Evolutionary conservation across 2,888 invertebrate species (phyloP).

Genomic region (Drosophila formosana): DNA sequence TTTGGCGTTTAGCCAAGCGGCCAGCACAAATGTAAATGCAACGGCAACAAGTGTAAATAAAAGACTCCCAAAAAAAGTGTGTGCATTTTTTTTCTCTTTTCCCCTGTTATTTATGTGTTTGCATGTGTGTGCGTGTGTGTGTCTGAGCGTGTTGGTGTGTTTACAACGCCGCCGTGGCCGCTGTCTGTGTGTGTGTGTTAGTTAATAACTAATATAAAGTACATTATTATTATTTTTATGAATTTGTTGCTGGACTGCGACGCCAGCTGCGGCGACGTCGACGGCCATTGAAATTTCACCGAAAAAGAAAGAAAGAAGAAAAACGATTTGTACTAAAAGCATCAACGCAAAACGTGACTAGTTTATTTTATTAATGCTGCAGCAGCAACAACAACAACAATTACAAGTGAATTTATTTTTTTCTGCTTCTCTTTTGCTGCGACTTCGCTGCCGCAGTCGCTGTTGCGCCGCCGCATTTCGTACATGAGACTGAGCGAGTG

Average conservation of each 20-base stretch:
- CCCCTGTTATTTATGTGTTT: slow-evolving; percentile 1
- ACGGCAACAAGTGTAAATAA: slow-evolving; percentile 4
- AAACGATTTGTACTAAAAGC: slow-evolving; percentile 40
- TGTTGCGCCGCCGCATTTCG: slow-evolving; percentile 49
- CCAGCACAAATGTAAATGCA: not conserved
- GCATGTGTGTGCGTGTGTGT: slow-evolving; percentile 16
- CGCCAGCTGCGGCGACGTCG: slow-evolving; percentile 20
- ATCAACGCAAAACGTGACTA: slow-evolving; percentile 67
- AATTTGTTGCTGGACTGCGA: slow-evolving; percentile 8
- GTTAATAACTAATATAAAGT: slow-evolving; percentile 27
- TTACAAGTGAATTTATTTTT: slow-evolving; percentile 62
- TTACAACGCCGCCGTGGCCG: slow-evolving; percentile 36
- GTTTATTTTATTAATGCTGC: slow-evolving; percentile 72
- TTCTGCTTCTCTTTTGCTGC: slow-evolving; percentile 29
- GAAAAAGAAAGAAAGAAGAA: slow-evolving; percentile 24
- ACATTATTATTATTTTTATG: not conserved
- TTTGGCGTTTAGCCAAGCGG: slow-evolving; percentile 16
- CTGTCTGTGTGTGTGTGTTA: slow-evolving; percentile 38
- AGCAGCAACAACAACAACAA: slow-evolving; percentile 49
- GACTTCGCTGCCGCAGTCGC: slow-evolving; percentile 53
- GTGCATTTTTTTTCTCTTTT: slow-evolving; percentile 20
- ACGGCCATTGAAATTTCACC: slow-evolving; percentile 60
- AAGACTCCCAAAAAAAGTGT: slow-evolving; percentile 5
- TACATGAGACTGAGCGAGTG: slow-evolving; percentile 10
- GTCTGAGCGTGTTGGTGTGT: slow-evolving; percentile 32